These are phyloP conservation scores for Apodemus agrarius DNA, from an alignment of 2,797 vertebrate genomes.

Conservation along the genomic window DNA sequence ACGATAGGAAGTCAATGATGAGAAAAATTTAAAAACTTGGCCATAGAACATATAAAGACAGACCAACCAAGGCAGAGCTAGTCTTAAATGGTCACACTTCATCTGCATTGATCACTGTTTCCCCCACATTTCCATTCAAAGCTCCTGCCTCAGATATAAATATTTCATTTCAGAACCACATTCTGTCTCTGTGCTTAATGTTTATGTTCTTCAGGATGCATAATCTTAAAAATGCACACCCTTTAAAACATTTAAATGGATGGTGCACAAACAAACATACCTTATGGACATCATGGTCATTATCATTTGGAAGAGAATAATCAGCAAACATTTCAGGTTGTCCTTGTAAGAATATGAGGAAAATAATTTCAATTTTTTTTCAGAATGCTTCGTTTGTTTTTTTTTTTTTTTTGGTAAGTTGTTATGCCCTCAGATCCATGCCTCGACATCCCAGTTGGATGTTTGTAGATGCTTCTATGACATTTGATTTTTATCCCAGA, in stretches of 20 bases:
- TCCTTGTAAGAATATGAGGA: not conserved
- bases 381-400: not conserved
- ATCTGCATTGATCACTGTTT: not conserved
- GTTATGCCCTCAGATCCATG: not conserved
- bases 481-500: slow-evolving; percentile 18
- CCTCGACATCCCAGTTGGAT: not conserved
- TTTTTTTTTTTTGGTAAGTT: not conserved
- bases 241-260: not conserved
- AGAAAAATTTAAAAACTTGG: slow-evolving; percentile 10
- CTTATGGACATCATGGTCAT: not conserved
- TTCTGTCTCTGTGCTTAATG: not conserved
- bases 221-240: not conserved
- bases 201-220: not conserved
- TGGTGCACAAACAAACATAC: not conserved
- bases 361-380: not conserved
- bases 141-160: not conserved
- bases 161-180: not conserved
- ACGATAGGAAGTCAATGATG: not conserved
- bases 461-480: not conserved
- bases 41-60: not conserved
- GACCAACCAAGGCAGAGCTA: not conserved
- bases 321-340: not conserved
- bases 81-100: not conserved
- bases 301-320: not conserved
- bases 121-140: fast-evolving